Evolutionary conservation across 2,888 invertebrate genomes (phyloP).

Genomic region (Polietes domitor): DNA sequence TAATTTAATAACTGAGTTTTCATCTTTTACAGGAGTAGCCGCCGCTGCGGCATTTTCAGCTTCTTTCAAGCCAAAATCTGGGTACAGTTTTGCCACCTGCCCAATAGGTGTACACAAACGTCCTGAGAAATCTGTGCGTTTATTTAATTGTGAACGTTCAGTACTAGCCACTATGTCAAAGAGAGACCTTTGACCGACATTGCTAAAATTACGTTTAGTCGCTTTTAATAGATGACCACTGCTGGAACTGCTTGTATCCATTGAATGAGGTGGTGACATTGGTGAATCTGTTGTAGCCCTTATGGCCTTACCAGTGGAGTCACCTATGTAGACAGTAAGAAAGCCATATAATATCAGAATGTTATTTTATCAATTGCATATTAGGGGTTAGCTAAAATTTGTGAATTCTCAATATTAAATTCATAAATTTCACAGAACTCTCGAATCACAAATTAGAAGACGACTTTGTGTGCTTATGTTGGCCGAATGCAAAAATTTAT

Average conservation of each 20-base stretch:
- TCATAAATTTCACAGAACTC: too few relatives aligned
- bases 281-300: constrained; percentile 93
- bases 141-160: constrained; percentile 81
- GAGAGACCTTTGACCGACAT: constrained; percentile 80
- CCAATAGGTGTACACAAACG: constrained; percentile 85
- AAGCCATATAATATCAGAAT: neutral
- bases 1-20: constrained; percentile 69
- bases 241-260: constrained; percentile 71
- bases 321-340: constrained; percentile 60
- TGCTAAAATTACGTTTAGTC: constrained; percentile 74
- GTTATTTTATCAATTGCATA: neutral
- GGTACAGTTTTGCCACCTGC: constrained; percentile 87
- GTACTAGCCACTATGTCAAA: constrained; percentile 83
- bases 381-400: too few relatives aligned
- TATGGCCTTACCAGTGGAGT: constrained; percentile 78
- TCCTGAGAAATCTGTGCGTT: constrained; percentile 84
- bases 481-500: too few relatives aligned
- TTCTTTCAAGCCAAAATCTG: constrained; percentile 83
- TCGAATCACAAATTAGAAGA: too few relatives aligned
- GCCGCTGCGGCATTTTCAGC: constrained; percentile 68
- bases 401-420: too few relatives aligned
- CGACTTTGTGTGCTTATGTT: too few relatives aligned
- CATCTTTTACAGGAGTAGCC: constrained; percentile 73
- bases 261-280: constrained; percentile 88
- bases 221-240: constrained; percentile 71